Base-by-base conservation (phyloP, 2,797 vertebrate species). In the Gymnocypris eckloni region DNA sequence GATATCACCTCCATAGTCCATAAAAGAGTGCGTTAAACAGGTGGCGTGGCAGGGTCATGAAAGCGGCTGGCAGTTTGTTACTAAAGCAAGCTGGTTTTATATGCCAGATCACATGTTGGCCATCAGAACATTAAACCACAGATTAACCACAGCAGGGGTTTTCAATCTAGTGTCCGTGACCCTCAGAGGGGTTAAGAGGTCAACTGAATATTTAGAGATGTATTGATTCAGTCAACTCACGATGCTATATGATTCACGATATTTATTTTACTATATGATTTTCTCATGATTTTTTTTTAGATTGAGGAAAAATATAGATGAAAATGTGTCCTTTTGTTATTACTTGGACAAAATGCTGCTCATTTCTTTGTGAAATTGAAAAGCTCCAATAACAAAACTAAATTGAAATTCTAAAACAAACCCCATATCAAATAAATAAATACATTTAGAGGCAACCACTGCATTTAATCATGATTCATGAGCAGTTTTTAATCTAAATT, bases 11-110 rank as follows among this genome's bases (percentile, higher is more conserved):
- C 54, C 52, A 79, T 43, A 86, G 78, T 84, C 82, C 64, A 88
- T 86, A 81, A 86, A 83, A 86, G 50, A 25, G 45, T 79, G 37
- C 4, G 37, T 82, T 84, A 88, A 88, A 85, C 84, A 85, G 73
- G 77, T 88, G 82, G 45, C n/a, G 22, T 82, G 39, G 50, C 66
- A 20, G 37, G 73, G 59, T 70, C 39, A 54, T 67, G 48, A 33
- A 64, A 84, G 45, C 2, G 16, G 48, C 54, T 10, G 50, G 25
- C 59, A 69, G 50, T 50, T 69, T 72, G 72, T 71, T 67, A 50
- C 78, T 86, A 72, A 83, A 83, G 61, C 82, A 76, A 16, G 41
- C 84, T 86, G 77, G 69, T 85, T 80, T 83, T 71, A 84, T 67
- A 54, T 54, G 43, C 69, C 43, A 48, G 61, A 70, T 39, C 64